Evolutionary conservation across 2,797 vertebrate species (phyloP).

Genomic region (Carapus acus): DNA sequence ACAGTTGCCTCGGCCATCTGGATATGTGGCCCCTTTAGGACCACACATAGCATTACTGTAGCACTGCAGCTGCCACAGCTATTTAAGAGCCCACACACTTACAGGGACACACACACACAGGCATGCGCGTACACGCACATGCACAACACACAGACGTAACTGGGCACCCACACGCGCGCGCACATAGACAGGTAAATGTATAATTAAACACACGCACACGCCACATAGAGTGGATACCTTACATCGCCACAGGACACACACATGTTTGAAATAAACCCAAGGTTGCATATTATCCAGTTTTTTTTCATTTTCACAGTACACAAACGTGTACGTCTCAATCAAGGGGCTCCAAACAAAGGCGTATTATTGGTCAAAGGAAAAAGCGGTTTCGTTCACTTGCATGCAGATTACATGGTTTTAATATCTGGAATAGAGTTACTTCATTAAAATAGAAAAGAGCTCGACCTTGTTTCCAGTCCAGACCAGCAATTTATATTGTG

Average conservation of each 20-base stretch:
- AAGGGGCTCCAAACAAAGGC: background rate
- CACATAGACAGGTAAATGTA: constrained; percentile 8
- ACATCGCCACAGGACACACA: background rate
- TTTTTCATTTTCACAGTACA: background rate
- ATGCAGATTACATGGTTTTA: background rate
- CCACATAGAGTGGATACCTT: background rate
- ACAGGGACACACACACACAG: constrained; percentile 17
- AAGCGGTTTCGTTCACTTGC: background rate
- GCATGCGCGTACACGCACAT: background rate
- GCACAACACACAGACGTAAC: too few relatives aligned
- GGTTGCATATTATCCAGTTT: background rate
- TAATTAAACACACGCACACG: background rate
- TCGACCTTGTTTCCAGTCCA: too few relatives aligned
- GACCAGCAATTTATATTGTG: background rate
- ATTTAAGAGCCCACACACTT: constrained; percentile 60
- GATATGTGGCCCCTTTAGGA: constrained; percentile 64
- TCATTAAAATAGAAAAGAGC: background rate
- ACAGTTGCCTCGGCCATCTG: constrained; percentile 68
- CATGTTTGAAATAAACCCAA: background rate
- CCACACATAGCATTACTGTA: constrained; percentile 51
- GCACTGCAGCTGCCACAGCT: constrained; percentile 58
- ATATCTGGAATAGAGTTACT: background rate
- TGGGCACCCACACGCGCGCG: constrained; percentile 1
- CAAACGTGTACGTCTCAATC: background rate
- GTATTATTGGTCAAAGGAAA: background rate